Conservation (phyloP, 2,888 invertebrate genomes). For the Tetramorium bicarinatum region DNA sequence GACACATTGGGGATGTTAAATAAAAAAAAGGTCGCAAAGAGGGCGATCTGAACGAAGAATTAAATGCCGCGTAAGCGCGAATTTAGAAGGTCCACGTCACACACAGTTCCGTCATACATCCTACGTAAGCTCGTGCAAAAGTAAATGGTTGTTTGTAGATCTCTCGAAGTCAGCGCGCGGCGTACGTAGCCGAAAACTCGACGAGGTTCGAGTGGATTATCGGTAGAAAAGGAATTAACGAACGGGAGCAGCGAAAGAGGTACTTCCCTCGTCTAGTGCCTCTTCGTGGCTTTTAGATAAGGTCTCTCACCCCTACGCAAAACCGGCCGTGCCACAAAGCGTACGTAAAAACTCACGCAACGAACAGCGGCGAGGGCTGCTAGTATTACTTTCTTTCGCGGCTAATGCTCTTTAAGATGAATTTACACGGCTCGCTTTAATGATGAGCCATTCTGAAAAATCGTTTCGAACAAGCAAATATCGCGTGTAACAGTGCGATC, state of each 20-base stretch:
- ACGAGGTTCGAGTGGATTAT: slow-evolving; percentile 73
- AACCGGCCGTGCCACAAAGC: slow-evolving; percentile 64
- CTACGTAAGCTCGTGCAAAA: slow-evolving; percentile 50
- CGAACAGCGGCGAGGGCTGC: slow-evolving; percentile 6
- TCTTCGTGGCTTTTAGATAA: slow-evolving; percentile 77
- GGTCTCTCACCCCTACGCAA: slow-evolving; percentile 75
- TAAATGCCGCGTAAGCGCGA: neutral
- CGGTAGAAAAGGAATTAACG: slow-evolving; percentile 77
- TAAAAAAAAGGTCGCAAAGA: neutral
- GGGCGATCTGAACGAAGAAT: slow-evolving; percentile 11
- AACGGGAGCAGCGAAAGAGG: slow-evolving; percentile 73
- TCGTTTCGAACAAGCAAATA: neutral
- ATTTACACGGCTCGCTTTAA: slow-evolving; percentile 17
- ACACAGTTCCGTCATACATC: slow-evolving; percentile 1
- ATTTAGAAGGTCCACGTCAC: slow-evolving; percentile 19
- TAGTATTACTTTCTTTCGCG: slow-evolving; percentile 17
- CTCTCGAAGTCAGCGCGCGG: slow-evolving; percentile 68
- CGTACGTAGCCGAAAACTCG: slow-evolving; percentile 67
- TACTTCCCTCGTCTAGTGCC: slow-evolving; percentile 74
- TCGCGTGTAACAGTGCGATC: neutral
- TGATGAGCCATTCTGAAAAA: neutral
- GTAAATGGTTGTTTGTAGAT: slow-evolving; percentile 72
- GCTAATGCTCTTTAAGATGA: slow-evolving; percentile 35
- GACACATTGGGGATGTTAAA: neutral
- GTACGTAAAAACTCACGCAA: slow-evolving; percentile 59